Conservation (phyloP, 1,140 invertebrate species). For the Dendrolimus punctatus region DNA sequence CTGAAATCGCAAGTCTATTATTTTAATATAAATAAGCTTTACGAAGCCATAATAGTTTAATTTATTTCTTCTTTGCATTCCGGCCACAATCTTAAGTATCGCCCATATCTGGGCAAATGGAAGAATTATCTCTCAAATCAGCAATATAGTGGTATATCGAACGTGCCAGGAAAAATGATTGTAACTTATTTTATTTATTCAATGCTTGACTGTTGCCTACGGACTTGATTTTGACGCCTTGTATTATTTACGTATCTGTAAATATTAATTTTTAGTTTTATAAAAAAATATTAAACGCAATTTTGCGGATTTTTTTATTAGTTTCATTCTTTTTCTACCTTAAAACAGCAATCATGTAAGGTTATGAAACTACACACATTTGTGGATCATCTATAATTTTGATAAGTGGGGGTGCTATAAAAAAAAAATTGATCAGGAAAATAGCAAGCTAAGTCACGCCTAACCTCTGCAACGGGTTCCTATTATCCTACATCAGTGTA, state of each 20-base stretch:
- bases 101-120: neutral
- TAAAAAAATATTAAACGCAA: constrained; percentile 33
- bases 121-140: constrained; percentile 18
- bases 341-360: too few relatives aligned
- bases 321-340: neutral
- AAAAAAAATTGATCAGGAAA: too few relatives aligned
- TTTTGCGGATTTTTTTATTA: constrained; percentile 38
- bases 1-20: too few relatives aligned
- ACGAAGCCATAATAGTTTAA: neutral
- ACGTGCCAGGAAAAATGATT: constrained; percentile 35
- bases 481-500: too few relatives aligned
- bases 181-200: constrained; percentile 60
- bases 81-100: constrained; percentile 11
- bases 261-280: constrained; percentile 55
- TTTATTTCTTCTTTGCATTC: constrained; percentile 14
- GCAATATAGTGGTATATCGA: constrained; percentile 34
- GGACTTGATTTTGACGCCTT: constrained; percentile 67
- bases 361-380: too few relatives aligned
- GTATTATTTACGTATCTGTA: constrained; percentile 55
- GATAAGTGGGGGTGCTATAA: too few relatives aligned
- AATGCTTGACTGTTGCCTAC: constrained; percentile 66
- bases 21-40: too few relatives aligned
- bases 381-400: too few relatives aligned
- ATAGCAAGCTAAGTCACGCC: too few relatives aligned
- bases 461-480: too few relatives aligned